phyloP scores from a whole-genome alignment of 1,140 invertebrate species.

The Adelges cooleyi region DNA sequence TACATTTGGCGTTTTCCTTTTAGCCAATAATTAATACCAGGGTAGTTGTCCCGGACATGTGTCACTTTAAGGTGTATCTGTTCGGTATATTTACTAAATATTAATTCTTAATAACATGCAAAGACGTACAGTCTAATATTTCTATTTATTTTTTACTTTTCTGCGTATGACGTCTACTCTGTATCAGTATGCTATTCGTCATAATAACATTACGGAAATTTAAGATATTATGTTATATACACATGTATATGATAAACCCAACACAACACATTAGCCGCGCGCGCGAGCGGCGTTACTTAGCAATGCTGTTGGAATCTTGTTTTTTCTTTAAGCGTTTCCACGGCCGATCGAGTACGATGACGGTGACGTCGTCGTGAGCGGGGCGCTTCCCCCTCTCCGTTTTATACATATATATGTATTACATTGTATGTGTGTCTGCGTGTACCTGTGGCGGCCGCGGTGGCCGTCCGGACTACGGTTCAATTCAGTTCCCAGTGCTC shows the following conservation, averaged over 20 bases:
- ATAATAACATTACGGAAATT: background rate
- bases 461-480: conserved; percentile 4
- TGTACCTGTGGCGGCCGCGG: conserved; percentile 2
- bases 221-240: too few relatives aligned
- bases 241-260: background rate
- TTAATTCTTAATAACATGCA: too few relatives aligned
- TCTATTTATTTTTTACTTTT: too few relatives aligned
- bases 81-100: too few relatives aligned
- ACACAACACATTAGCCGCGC: conserved; percentile 16
- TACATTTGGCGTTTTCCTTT: too few relatives aligned
- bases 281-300: conserved; percentile 20
- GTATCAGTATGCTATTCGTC: background rate
- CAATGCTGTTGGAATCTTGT: conserved; percentile 28
- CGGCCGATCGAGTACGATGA: background rate
- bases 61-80: too few relatives aligned
- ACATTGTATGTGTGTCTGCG: conserved; percentile 1
- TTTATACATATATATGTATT: too few relatives aligned
- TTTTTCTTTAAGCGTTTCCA: conserved; percentile 26
- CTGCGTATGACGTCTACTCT: too few relatives aligned
- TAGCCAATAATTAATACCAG: too few relatives aligned
- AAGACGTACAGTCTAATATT: too few relatives aligned
- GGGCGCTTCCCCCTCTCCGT: background rate
- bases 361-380: background rate
- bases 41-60: too few relatives aligned
- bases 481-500: background rate